Conservation (phyloP, 2,797 vertebrate genomes). For the Acanthurus tractus region DNA sequence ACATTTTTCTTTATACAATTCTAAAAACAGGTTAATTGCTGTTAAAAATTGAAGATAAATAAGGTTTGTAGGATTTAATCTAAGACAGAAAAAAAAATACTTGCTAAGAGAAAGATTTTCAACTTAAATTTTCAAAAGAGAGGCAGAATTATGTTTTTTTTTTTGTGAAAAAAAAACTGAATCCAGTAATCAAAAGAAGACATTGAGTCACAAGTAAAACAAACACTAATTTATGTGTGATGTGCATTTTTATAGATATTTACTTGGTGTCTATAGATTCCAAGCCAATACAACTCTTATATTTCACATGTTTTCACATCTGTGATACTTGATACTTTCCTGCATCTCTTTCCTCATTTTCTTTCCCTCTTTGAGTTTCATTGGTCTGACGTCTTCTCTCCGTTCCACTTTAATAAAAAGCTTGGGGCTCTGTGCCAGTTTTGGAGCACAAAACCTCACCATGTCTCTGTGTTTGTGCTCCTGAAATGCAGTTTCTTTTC, state of each 20-base stretch:
- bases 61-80: not conserved
- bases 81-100: not conserved
- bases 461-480: conserved; percentile 27
- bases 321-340: not conserved
- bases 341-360: not conserved
- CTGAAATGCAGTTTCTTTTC: conserved; percentile 30
- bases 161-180: too few relatives aligned
- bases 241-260: not conserved
- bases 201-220: not conserved
- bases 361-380: not conserved
- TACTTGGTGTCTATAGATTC: not conserved
- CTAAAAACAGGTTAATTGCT: not conserved
- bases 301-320: conserved; percentile 6
- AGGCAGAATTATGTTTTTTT: not conserved
- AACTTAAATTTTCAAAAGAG: not conserved
- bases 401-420: conserved; percentile 44
- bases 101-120: not conserved
- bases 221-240: not conserved
- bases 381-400: conserved; percentile 8
- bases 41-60: not conserved
- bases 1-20: not conserved
- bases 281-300: not conserved
- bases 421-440: conserved; percentile 54
- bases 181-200: not conserved
- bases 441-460: conserved; percentile 49